phyloP scores from a whole-genome alignment of 2,888 invertebrate genomes.

The Hydraecia micacea region DNA sequence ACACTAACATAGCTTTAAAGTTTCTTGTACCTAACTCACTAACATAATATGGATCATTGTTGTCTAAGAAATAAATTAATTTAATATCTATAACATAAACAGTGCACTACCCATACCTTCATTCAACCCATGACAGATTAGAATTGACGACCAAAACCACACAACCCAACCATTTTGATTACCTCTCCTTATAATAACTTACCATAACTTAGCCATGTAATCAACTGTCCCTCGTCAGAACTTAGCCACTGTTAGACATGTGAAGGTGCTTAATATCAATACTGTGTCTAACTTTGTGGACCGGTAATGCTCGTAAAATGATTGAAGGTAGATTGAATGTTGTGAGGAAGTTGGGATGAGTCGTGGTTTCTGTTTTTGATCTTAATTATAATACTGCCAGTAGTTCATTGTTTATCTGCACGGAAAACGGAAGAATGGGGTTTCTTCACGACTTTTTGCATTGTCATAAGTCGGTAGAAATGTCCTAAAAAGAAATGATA shows the following conservation, averaged over 20 bases:
- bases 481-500: neutral
- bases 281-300: conserved; percentile 34
- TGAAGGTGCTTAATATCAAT: conserved; percentile 43
- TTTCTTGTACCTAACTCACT: no score
- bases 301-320: conserved; percentile 16
- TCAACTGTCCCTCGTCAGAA: conserved; percentile 38
- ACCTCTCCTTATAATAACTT: conserved; percentile 17
- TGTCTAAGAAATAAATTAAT: no score
- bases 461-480: neutral
- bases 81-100: no score
- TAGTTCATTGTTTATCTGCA: neutral
- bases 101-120: no score
- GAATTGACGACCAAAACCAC: conserved; percentile 1
- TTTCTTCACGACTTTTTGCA: neutral
- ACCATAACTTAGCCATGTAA: conserved; percentile 25
- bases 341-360: neutral
- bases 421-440: neutral
- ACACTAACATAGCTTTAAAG: no score
- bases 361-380: neutral
- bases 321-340: neutral
- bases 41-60: no score
- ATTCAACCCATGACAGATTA: neutral
- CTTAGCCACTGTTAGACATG: neutral
- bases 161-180: conserved; percentile 1
- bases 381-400: neutral